A percentile compares a stretch with the other conserved stretches of the same genome.
Conservation (phyloP, 2,113 vertebrate genomes). For the Chlamydotis undulata region DNA sequence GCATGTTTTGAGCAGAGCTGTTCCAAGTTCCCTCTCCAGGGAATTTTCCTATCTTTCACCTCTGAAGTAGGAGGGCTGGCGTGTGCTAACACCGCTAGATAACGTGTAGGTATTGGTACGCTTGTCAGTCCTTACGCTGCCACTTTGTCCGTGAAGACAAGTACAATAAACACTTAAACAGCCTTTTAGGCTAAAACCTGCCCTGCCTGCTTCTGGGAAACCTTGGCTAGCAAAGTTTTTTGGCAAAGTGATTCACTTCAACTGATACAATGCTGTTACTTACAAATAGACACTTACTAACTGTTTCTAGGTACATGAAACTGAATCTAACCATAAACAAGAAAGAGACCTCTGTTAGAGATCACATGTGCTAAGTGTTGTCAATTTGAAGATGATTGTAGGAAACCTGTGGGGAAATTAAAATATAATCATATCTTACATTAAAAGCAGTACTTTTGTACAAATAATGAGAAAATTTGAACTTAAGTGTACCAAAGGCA, state of each 20-base stretch:
- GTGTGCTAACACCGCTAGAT: too few species aligned
- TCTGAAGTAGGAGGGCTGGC: neutral
- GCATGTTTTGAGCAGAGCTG: neutral
- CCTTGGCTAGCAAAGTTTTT: neutral
- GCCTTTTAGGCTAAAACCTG: neutral
- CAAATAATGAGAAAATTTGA: neutral
- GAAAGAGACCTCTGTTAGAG: neutral
- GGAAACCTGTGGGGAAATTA: neutral
- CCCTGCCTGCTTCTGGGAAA: neutral
- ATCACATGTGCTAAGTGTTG: fast-evolving
- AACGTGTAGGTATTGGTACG: neutral
- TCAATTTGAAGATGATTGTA: neutral
- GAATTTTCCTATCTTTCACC: neutral
- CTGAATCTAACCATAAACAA: neutral
- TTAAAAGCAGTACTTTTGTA: neutral
- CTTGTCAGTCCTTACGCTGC: neutral
- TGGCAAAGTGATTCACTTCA: neutral
- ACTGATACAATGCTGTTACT: neutral
- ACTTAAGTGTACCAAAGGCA: neutral
- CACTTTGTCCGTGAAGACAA: neutral
- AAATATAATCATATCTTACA: neutral
- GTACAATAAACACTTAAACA: neutral
- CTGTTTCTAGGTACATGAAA: neutral
- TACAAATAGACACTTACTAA: neutral
- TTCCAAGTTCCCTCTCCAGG: neutral